Base-by-base conservation (phyloP, 2,797 vertebrate species). In the Gadopsis bispinosus region DNA sequence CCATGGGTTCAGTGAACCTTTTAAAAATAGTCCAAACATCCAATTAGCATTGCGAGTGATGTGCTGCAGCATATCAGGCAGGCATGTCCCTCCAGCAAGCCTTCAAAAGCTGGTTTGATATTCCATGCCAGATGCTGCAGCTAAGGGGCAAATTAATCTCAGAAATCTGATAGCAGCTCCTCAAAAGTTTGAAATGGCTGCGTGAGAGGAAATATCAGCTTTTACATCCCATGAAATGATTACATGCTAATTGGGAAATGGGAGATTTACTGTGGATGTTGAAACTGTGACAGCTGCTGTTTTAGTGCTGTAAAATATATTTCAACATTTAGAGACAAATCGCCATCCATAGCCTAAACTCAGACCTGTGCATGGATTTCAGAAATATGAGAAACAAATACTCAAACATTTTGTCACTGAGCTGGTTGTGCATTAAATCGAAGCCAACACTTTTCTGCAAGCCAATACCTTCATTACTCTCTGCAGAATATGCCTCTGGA, bases 1-100 rank as follows among this genome's bases (percentile, higher is more conserved):
- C 69, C 51, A 0, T 54, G 72, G 73, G 78, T 84, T 90, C 65
- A 80, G 70, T 60, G 75, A 77, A 82, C 69, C 77, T 88, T 89
- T 89, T 75, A 77, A 86, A 92, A 92, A 85, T 85, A 92, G 83
- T 87, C 84, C 85, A 88, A 86, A 89, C 80, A 88, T 90, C 84
- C 85, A 90, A 90, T 93, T 87, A 91, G 81, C 43, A 77, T 73
- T 64, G 80, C 50, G 12, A 87, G 72, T 66, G 80, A 87, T 75
- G 69, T 83, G 76, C 66, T 68, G 61, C 58, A 81, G 76, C 85
- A 79, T 85, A 87, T 88, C 76, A 69, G 55, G 71, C 80, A 20
- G 56, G 55, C 78, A 61, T 69, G 79, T 86, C 79, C 87, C 83
- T 83, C 64, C 82, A 89, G 87, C 76, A 61, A 75, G 79, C 69